phyloP scores from a whole-genome alignment of 2,113 vertebrate species.

The Trogon surrucura region DNA sequence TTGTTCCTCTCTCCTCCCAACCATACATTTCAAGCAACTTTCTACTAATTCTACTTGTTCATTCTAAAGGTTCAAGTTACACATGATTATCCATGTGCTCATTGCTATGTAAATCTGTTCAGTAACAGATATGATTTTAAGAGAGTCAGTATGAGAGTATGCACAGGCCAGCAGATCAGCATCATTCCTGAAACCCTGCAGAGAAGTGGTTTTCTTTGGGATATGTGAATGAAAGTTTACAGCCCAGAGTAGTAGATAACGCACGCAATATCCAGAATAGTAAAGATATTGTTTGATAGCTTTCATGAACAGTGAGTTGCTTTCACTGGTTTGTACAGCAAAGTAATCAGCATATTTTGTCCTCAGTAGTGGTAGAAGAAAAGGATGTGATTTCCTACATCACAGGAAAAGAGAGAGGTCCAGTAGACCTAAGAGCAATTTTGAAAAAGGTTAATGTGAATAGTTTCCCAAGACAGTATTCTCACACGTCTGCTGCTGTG shows the following conservation, averaged over 20 bases:
- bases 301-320: background rate
- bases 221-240: background rate
- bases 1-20: background rate
- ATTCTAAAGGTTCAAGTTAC: background rate
- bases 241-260: background rate
- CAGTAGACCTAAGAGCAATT: slow-evolving; percentile 70
- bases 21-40: background rate
- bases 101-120: background rate
- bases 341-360: slow-evolving; percentile 83
- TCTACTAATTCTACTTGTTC: background rate
- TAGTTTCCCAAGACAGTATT: slow-evolving; percentile 83
- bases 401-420: slow-evolving; percentile 82
- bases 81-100: rapidly evolving
- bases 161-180: background rate
- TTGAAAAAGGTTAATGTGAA: slow-evolving; percentile 85
- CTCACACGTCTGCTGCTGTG: slow-evolving; percentile 76
- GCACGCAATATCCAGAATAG: background rate
- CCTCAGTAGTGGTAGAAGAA: slow-evolving; percentile 52
- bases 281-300: background rate
- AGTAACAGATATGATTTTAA: background rate
- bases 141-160: background rate
- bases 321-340: slow-evolving; percentile 52
- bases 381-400: slow-evolving; percentile 67
- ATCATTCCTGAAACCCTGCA: background rate
- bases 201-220: background rate